Evolutionary conservation across 2,888 invertebrate species (phyloP), one percentile per base, ranked within the genome.

Genomic region (Exocentrus adspersus): DNA sequence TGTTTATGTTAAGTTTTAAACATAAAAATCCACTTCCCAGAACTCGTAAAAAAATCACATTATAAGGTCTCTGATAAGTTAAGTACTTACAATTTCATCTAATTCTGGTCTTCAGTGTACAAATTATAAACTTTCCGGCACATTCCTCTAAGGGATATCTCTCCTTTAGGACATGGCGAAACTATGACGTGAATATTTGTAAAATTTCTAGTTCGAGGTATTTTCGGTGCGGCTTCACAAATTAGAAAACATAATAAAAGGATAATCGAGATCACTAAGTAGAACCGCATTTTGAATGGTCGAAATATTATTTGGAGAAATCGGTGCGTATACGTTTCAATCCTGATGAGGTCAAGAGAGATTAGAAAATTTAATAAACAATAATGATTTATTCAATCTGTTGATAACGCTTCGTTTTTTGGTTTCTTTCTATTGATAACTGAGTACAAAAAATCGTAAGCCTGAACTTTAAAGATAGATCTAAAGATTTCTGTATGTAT

Each of bases 121-220:
- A 5, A 2, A 10, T 54, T 30, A 20, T 28, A 43, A 3, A 54
- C 43, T 43, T 54, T 54, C 7, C 54, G 43, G 20, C 66, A 66
- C 60, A 66, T 37, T 28, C 66, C 66, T 16, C 43, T 62, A 7
- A 66, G 45, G 3, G 66, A 50, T 16, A 66, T 54, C 24, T 66
- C 66, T 20, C 24, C 32, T 2, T 51, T 20, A 12, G 28, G 51
- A 57, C 66, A 66, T 9, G 43, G 32, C n/a, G 59, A 16, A 7
- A 52, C 51, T 56, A 66, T 62, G 12, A 21, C 51, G 20, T 66
- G 60, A 20, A 51, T 42, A 19, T 66, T 63, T 4, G 56, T 41
- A 50, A 66, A 66, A 51, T 66, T 56, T 21, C 62, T 62, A 2
- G 62, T 56, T 16, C 48, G 21, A 2, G 54, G 54, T 14, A 6